A percentile compares a stretch with the other conserved stretches of the same genome.
Conservation (phyloP, 2,113 vertebrate genomes). For the Scortum barcoo region DNA sequence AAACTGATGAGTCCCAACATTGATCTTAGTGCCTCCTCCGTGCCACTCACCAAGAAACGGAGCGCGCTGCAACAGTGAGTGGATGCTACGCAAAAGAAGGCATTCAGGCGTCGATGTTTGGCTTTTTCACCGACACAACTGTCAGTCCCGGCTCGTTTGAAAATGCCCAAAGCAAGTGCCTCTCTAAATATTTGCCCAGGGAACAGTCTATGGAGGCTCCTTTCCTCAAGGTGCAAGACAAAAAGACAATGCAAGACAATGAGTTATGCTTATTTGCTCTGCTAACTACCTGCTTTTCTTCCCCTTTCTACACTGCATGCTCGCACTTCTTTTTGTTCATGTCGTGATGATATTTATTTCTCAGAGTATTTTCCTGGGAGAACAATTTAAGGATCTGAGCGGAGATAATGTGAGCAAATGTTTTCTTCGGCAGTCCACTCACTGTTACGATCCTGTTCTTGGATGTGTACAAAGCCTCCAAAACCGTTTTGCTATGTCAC, state of each 20-base stretch:
- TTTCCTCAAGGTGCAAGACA: conserved; percentile 41
- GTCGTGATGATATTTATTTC: conserved; percentile 59
- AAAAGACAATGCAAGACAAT: conserved; percentile 42
- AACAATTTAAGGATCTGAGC: conserved; percentile 46
- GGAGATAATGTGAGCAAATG: conserved; percentile 59
- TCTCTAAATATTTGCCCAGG: conserved; percentile 58
- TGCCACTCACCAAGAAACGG: conserved; percentile 23
- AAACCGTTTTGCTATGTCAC: conserved; percentile 55
- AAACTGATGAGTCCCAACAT: conserved; percentile 20
- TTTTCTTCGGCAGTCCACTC: conserved; percentile 39
- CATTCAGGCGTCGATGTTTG: conserved; percentile 15
- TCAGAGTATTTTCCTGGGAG: conserved; percentile 45
- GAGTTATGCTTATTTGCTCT: conserved; percentile 60
- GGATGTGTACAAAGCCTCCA: conserved; percentile 29
- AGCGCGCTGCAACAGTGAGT: neutral
- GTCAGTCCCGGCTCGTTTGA: conserved; percentile 48
- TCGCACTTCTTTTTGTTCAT: conserved; percentile 21
- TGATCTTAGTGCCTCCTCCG: conserved; percentile 31
- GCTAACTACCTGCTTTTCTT: conserved; percentile 27
- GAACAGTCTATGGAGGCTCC: conserved; percentile 41
- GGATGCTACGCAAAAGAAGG: neutral
- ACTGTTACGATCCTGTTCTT: conserved; percentile 33
- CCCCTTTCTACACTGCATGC: conserved; percentile 14
- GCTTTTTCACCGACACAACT: conserved; percentile 38
- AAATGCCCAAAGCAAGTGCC: conserved; percentile 29